Evolutionary conservation across 2,797 vertebrate species (phyloP).

Genomic region (Stomatorhinus walkeri): DNA sequence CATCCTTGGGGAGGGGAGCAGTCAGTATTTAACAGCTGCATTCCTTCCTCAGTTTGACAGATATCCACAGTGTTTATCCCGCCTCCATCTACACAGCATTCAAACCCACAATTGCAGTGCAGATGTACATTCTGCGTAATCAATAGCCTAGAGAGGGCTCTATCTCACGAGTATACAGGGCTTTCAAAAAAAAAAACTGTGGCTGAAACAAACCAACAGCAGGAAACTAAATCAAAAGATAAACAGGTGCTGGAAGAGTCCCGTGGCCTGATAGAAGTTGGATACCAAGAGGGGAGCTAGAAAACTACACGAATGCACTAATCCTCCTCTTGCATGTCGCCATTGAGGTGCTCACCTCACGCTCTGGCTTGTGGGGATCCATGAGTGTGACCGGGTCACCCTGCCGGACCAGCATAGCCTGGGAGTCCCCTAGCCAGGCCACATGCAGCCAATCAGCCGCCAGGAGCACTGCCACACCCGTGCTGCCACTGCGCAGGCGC

Average conservation of each 20-base stretch:
- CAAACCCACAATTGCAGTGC: background rate
- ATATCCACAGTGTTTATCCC: background rate
- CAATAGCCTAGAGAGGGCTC: background rate
- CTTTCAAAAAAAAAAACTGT: background rate
- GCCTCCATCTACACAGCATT: background rate
- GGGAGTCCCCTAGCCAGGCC: slow-evolving; percentile 91
- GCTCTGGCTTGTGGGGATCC: slow-evolving; percentile 91
- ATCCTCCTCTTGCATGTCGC: background rate
- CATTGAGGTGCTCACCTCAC: slow-evolving; percentile 64
- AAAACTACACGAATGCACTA: background rate
- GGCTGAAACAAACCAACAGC: background rate
- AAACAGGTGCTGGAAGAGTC: background rate
- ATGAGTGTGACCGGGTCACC: slow-evolving; percentile 72
- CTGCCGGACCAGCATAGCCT: slow-evolving; percentile 75
- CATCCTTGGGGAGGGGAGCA: slow-evolving; percentile 63
- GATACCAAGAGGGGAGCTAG: background rate
- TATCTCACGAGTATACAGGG: background rate
- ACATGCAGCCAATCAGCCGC: slow-evolving; percentile 65
- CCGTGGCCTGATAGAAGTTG: background rate
- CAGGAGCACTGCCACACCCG: slow-evolving; percentile 73
- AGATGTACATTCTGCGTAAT: background rate
- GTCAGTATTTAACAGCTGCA: background rate
- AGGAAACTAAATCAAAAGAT: background rate
- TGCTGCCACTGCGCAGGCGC: slow-evolving; percentile 85
- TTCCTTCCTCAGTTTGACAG: background rate